Percentiles rank a stretch among this genome's conserved stretches.
Conservation (phyloP, 1,140 invertebrate species). For the Euwallacea fornicatus region DNA sequence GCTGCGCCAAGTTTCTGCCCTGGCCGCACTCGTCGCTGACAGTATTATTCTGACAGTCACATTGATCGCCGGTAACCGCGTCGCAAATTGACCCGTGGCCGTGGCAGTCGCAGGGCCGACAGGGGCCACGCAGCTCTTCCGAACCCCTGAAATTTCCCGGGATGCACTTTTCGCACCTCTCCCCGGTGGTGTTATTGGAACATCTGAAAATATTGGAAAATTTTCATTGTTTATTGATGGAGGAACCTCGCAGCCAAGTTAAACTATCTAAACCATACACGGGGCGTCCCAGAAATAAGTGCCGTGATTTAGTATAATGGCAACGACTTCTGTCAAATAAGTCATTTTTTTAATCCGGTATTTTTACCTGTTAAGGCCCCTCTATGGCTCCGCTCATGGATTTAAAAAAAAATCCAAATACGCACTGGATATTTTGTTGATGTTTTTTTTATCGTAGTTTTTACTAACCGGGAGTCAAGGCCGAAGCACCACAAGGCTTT, state of each 20-base stretch:
- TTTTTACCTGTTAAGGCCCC: no score
- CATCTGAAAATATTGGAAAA: conserved; percentile 58
- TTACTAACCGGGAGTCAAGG: no score
- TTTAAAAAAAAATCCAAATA: no score
- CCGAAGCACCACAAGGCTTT: no score
- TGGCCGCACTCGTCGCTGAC: conserved; percentile 82
- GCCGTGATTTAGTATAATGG: no score
- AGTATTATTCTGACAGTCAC: conserved; percentile 94
- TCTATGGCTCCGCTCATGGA: no score
- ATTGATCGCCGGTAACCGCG: conserved; percentile 87
- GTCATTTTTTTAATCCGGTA: no score
- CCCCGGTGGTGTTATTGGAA: conserved; percentile 80
- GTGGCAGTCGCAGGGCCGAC: conserved; percentile 83
- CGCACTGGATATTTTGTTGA: no score
- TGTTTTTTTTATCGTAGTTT: no score
- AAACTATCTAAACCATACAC: background rate
- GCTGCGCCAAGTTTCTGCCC: conserved; percentile 69
- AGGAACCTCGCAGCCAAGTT: background rate
- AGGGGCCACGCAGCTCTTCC: conserved; percentile 73
- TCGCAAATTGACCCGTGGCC: conserved; percentile 92
- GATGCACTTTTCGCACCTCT: conserved; percentile 82
- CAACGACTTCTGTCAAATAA: no score
- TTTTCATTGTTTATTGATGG: background rate
- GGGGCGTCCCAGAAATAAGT: background rate
- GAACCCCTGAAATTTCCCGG: conserved; percentile 78